These are phyloP conservation scores for Zaprionus vittiger DNA, from an alignment of 1,140 invertebrate species.

Conservation along the genomic window DNA sequence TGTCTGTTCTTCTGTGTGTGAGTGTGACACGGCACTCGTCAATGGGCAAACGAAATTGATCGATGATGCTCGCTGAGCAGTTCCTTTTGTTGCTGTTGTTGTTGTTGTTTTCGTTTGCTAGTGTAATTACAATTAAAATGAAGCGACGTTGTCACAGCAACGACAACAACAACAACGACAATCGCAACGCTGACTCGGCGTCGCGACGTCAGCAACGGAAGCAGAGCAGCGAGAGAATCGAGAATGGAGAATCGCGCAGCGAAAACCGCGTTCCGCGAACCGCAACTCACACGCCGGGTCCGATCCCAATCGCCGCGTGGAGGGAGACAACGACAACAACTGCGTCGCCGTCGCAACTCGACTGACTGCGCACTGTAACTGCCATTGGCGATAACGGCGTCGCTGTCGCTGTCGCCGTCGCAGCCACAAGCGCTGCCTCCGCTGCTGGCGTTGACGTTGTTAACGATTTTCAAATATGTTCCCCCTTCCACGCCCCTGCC, in stretches of 20 bases:
- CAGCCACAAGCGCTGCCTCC: background rate
- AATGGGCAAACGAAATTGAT: constrained; percentile 62
- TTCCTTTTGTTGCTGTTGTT: constrained; percentile 20
- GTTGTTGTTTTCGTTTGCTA: constrained; percentile 32
- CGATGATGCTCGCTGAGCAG: constrained; percentile 35
- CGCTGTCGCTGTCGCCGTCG: background rate
- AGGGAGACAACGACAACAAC: constrained; percentile 17
- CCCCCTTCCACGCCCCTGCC: too few species aligned
- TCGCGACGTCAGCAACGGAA: constrained; percentile 16
- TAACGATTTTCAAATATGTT: constrained; percentile 74
- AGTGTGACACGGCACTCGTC: constrained; percentile 47
- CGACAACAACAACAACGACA: constrained; percentile 26
- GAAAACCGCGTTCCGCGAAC: constrained; percentile 5
- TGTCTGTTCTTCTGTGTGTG: background rate
- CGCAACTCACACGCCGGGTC: constrained; percentile 12
- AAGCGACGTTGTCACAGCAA: constrained; percentile 49
- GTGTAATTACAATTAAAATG: constrained; percentile 71
- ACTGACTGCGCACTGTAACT: constrained; percentile 54
- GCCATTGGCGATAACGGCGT: constrained; percentile 25
- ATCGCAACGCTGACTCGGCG: constrained; percentile 32
- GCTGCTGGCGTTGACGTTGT: constrained; percentile 59
- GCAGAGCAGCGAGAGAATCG: constrained; percentile 11
- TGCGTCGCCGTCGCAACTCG: constrained; percentile 53
- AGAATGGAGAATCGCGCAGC: background rate
- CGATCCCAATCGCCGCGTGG: constrained; percentile 24